Percentiles rank a stretch among this genome's conserved stretches.
phyloP scores from a whole-genome alignment of 1,140 invertebrate species.

The Drosophila nigrodunni region DNA sequence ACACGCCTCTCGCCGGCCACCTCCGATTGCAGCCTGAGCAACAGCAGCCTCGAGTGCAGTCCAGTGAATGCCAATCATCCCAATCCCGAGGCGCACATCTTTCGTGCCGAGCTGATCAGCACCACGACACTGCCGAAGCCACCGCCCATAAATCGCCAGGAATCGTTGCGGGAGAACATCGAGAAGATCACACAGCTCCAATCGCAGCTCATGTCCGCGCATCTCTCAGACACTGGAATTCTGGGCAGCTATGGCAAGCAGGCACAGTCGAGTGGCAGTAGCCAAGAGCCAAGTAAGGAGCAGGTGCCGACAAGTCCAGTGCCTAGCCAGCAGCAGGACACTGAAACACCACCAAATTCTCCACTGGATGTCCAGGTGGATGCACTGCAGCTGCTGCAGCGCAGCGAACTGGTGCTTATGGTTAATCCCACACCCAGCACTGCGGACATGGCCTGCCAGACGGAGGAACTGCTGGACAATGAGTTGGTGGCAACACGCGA shows the following conservation, averaged over 20 bases:
- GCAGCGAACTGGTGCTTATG: conserved; percentile 87
- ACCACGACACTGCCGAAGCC: conserved; percentile 57
- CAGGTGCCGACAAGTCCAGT: conserved; percentile 22
- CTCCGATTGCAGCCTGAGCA: conserved; percentile 76
- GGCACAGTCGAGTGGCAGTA: conserved; percentile 34
- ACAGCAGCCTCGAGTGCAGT: conserved; percentile 66
- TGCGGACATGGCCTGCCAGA: conserved; percentile 88
- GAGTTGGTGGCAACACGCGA: conserved; percentile 62
- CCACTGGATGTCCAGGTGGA: conserved; percentile 41
- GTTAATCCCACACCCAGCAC: conserved; percentile 87
- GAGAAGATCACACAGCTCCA: conserved; percentile 84
- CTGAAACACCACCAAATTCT: conserved; percentile 5
- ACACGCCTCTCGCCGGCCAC: conserved; percentile 72
- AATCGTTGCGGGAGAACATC: conserved; percentile 81
- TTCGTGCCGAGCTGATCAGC: conserved; percentile 79
- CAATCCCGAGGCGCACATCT: conserved; percentile 62
- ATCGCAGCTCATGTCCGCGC: conserved; percentile 83
- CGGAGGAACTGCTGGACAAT: conserved; percentile 84
- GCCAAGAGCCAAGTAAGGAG: neutral
- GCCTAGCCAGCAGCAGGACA: conserved; percentile 26
- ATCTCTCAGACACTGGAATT: conserved; percentile 60
- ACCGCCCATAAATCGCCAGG: conserved; percentile 68
- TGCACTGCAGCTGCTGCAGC: conserved; percentile 86
- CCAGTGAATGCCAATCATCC: conserved; percentile 34
- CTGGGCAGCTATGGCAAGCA: conserved; percentile 50